phyloP scores from a whole-genome alignment of 2,113 vertebrate species.

The Cololabis saira region DNA sequence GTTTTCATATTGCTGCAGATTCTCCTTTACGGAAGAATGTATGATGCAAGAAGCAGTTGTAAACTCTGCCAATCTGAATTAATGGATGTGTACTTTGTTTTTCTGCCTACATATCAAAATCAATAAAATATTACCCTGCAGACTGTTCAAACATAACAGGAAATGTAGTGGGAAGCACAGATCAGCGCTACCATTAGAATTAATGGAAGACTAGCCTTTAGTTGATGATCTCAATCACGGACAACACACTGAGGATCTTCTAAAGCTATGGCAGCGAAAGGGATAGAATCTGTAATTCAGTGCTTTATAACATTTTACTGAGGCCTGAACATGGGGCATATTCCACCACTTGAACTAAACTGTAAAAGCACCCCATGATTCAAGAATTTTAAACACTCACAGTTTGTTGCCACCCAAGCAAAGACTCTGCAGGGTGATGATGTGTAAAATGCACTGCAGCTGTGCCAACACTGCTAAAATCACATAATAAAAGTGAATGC shows the following conservation, averaged over 20 bases:
- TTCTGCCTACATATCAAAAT: slow-evolving; percentile 3
- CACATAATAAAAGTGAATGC: no score
- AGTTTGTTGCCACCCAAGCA: no score
- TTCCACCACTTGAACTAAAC: no score
- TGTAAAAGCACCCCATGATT: no score
- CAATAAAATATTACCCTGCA: slow-evolving; percentile 9
- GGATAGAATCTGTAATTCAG: not conserved
- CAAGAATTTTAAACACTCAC: no score
- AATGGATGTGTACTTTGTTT: slow-evolving; percentile 7
- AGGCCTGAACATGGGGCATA: no score
- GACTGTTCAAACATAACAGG: not conserved
- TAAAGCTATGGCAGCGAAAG: not conserved
- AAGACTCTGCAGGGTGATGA: no score
- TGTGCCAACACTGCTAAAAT: no score
- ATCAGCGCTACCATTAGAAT: not conserved
- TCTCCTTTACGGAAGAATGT: slow-evolving; percentile 22
- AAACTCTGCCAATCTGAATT: slow-evolving; percentile 21
- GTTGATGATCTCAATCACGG: not conserved
- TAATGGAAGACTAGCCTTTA: not conserved
- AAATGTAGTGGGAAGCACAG: not conserved
- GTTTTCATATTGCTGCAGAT: not conserved
- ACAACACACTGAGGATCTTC: not conserved
- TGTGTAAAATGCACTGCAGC: no score
- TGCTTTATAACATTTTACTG: no score
- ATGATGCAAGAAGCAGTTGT: slow-evolving; percentile 31